Percentiles rank a stretch among this genome's conserved stretches.
phyloP scores from a whole-genome alignment of 92 coral and sea anemone genomes.

The Nematostella vectensis region DNA sequence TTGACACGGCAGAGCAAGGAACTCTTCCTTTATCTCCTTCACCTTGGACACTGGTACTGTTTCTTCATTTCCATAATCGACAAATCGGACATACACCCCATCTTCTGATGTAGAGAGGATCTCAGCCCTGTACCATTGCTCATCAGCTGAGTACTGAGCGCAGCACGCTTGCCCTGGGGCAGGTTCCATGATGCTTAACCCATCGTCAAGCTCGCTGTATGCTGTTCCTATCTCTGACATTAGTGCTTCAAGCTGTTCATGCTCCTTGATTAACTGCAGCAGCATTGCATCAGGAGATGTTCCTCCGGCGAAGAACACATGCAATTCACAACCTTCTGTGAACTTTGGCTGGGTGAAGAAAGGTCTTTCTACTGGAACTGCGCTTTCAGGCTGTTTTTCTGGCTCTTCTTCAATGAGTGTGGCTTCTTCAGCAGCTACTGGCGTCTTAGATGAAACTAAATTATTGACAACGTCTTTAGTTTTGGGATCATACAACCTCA shows the following conservation, averaged over 20 bases:
- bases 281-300: constrained; percentile 32
- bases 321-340: constrained; percentile 14
- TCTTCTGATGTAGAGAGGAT: constrained; percentile 31
- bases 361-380: neutral
- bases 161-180: constrained; percentile 47
- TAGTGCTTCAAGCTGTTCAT: constrained; percentile 39
- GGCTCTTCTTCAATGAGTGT: too few relatives aligned
- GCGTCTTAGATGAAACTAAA: neutral
- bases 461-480: constrained; percentile 17
- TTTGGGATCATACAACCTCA: constrained; percentile 45
- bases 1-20: constrained; percentile 54
- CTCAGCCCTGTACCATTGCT: constrained; percentile 74
- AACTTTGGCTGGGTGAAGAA: neutral
- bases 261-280: constrained; percentile 31
- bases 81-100: constrained; percentile 46
- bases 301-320: constrained; percentile 14
- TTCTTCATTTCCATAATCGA: constrained; percentile 73
- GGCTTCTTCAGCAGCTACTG: too few relatives aligned
- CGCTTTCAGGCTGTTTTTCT: neutral
- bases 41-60: constrained; percentile 31
- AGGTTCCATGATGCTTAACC: constrained; percentile 29
- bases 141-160: constrained; percentile 62
- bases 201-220: constrained; percentile 46
- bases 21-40: constrained; percentile 44
- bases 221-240: constrained; percentile 54